phyloP scores from a whole-genome alignment of 2,888 invertebrate species.

The Cylindroiulus punctatus region DNA sequence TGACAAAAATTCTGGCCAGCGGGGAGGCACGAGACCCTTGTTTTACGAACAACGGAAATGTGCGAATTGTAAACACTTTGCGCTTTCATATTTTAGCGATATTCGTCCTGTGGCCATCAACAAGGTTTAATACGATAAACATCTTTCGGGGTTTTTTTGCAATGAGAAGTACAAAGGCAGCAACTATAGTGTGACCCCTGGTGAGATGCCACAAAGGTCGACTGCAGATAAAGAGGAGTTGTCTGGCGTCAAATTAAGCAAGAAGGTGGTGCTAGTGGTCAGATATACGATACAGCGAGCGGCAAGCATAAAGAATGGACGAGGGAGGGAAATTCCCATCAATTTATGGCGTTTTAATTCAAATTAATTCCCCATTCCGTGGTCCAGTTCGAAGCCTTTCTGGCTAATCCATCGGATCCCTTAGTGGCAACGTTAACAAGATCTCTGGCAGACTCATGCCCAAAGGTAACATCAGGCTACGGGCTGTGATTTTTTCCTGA shows the following conservation, averaged over 20 bases:
- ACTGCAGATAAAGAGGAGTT: conserved; percentile 29
- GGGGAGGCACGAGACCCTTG: background rate
- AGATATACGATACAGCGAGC: conserved; percentile 37
- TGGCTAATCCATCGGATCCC: background rate
- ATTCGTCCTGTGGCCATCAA: conserved; percentile 6
- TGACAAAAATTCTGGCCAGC: background rate
- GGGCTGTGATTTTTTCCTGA: background rate
- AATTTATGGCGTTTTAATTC: conserved; percentile 34
- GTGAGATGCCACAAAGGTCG: conserved; percentile 36
- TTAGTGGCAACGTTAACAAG: background rate
- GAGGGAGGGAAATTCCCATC: background rate
- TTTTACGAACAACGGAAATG: conserved; percentile 5
- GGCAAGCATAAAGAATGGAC: background rate
- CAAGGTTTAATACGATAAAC: conserved; percentile 23
- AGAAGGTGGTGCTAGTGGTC: conserved; percentile 37
- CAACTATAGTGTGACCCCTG: conserved; percentile 12
- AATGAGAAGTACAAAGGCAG: conserved; percentile 20
- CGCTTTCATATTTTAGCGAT: background rate
- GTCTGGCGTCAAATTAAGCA: conserved; percentile 26
- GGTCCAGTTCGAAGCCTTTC: background rate
- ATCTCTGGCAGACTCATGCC: background rate
- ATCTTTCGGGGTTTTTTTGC: background rate
- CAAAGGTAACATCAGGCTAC: background rate
- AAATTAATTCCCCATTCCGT: conserved; percentile 8
- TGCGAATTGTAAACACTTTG: conserved; percentile 1